A percentile compares a stretch with the other conserved stretches of the same genome.
Evolutionary conservation across 2,888 invertebrate genomes (phyloP).

Genomic region (Opisthograptis luteolata): DNA sequence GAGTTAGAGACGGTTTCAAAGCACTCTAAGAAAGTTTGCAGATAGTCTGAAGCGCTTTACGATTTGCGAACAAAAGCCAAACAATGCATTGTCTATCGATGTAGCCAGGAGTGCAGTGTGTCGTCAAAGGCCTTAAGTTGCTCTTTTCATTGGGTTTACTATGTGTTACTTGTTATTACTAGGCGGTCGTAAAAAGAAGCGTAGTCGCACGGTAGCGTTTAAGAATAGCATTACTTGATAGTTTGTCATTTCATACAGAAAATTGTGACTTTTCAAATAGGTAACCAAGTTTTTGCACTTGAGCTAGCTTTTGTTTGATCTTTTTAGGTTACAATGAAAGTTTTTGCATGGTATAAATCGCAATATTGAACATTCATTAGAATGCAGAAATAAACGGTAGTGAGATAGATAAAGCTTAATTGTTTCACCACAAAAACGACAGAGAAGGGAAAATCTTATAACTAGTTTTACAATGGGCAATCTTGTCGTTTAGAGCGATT

Average conservation of each 20-base stretch:
- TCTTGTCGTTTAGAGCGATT: too few species aligned
- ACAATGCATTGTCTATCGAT: constrained; percentile 79
- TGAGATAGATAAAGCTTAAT: too few species aligned
- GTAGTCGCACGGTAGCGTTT: constrained; percentile 29
- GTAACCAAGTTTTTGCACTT: too few species aligned
- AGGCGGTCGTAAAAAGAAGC: constrained; percentile 29
- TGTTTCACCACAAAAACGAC: too few species aligned
- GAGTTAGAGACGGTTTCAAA: constrained; percentile 63
- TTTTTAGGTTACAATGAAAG: too few species aligned
- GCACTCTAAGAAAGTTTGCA: constrained; percentile 59
- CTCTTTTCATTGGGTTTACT: constrained; percentile 56
- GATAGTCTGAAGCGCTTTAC: constrained; percentile 56
- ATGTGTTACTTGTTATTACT: constrained; percentile 47
- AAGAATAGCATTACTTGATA: background rate
- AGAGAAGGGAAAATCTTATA: too few species aligned
- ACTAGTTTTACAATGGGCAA: too few species aligned
- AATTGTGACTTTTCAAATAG: too few species aligned
- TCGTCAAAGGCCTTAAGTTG: constrained; percentile 72
- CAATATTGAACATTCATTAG: too few species aligned
- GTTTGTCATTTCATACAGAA: background rate
- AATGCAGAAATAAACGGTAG: too few species aligned
- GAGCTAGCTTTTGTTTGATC: too few species aligned
- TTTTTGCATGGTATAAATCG: too few species aligned
- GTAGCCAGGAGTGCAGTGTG: constrained; percentile 73
- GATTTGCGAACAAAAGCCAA: constrained; percentile 76